phyloP scores from a whole-genome alignment of 2,113 vertebrate species.

The Saimiri boliviensis region DNA sequence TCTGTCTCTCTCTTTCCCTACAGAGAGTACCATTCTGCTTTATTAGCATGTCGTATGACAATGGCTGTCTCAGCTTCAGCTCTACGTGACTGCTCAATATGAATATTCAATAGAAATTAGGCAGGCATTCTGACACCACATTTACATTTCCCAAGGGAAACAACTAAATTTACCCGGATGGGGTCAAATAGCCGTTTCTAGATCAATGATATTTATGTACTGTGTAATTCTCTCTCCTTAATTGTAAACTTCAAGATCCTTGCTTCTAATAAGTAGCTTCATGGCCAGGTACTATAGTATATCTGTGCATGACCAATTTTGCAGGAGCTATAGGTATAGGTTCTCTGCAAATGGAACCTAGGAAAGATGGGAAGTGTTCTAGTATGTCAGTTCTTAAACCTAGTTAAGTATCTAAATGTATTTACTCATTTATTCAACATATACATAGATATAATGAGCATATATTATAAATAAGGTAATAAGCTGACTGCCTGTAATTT shows the following conservation, averaged over 20 bases:
- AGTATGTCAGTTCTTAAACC: neutral
- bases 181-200: neutral
- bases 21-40: neutral
- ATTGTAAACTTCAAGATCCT: neutral
- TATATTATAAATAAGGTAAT: neutral
- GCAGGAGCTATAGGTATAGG: neutral
- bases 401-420: neutral
- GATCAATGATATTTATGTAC: neutral
- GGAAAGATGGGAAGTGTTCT: neutral
- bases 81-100: neutral
- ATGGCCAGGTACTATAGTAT: neutral
- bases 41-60: neutral
- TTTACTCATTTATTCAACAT: conserved; percentile 2
- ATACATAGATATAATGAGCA: neutral
- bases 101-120: neutral
- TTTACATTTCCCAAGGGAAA: neutral
- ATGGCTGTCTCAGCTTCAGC: neutral
- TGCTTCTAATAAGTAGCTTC: neutral
- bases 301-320: neutral
- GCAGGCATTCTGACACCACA: neutral
- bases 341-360: neutral
- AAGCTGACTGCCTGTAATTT: conserved; percentile 16
- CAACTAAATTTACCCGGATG: neutral
- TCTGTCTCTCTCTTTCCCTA: neutral
- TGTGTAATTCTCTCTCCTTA: neutral